Evolutionary conservation across 1,140 invertebrate genomes (phyloP).

Genomic region (Olivierus martensii): DNA sequence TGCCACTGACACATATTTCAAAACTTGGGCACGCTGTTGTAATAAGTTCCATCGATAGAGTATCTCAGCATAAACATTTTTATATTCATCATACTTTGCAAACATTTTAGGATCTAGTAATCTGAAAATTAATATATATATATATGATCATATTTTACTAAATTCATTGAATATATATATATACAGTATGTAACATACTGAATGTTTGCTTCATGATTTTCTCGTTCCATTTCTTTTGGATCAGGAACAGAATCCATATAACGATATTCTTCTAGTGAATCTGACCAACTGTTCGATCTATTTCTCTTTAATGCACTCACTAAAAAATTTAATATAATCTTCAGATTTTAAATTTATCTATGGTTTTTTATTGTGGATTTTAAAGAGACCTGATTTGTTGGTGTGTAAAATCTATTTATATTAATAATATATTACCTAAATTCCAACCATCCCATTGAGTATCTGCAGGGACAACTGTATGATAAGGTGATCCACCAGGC

Average conservation of each 20-base stretch:
- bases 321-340: neutral
- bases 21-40: constrained; percentile 62
- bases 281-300: constrained; percentile 79
- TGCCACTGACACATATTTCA: constrained; percentile 54
- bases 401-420: too few species aligned
- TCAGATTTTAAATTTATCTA: too few species aligned
- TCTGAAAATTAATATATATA: too few species aligned
- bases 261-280: constrained; percentile 51
- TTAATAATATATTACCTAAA: constrained; percentile 25
- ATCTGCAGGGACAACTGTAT: constrained; percentile 74
- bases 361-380: too few species aligned
- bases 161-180: neutral
- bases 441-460: constrained; percentile 61
- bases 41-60: constrained; percentile 68
- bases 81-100: constrained; percentile 67
- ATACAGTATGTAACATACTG: constrained; percentile 22
- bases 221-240: constrained; percentile 22
- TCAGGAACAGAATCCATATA: constrained; percentile 4
- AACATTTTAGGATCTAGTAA: constrained; percentile 35
- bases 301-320: constrained; percentile 44
- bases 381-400: too few species aligned
- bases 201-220: constrained; percentile 25
- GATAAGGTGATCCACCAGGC: constrained; percentile 71
- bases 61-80: constrained; percentile 74
- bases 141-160: too few species aligned